Conservation (phyloP, 2,888 invertebrate species). For the Apamea monoglypha region DNA sequence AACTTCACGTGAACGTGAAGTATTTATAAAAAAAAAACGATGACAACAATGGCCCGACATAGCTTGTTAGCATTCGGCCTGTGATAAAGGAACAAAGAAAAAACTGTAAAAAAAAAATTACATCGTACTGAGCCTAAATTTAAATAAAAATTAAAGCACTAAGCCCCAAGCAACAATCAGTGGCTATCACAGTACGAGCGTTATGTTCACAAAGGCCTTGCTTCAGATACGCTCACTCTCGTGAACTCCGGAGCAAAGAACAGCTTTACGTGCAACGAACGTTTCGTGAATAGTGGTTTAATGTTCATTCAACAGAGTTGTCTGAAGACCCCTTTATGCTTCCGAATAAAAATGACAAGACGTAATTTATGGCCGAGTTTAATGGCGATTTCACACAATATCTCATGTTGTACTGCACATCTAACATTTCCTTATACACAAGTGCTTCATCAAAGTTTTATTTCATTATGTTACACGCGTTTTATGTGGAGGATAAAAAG, state of each 20-base stretch:
- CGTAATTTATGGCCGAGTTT: slow-evolving; percentile 14
- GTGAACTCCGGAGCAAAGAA: slow-evolving; percentile 31
- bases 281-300: slow-evolving; percentile 18
- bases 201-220: slow-evolving; percentile 31
- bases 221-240: slow-evolving; percentile 6
- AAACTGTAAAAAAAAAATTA: too few species aligned
- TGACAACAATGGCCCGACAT: too few species aligned
- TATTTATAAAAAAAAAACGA: too few species aligned
- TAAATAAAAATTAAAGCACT: slow-evolving; percentile 22
- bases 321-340: slow-evolving; percentile 23
- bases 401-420: background rate
- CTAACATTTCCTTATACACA: background rate
- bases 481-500: slow-evolving; percentile 14
- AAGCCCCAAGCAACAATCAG: slow-evolving; percentile 10
- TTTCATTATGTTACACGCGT: slow-evolving; percentile 6
- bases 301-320: slow-evolving; percentile 29
- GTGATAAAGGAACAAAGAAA: too few species aligned
- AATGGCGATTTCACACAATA: slow-evolving; percentile 14
- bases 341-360: slow-evolving; percentile 39
- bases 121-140: background rate
- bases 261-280: slow-evolving; percentile 28
- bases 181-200: slow-evolving; percentile 5
- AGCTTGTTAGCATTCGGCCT: too few species aligned
- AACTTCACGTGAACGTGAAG: too few species aligned
- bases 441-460: slow-evolving; percentile 6